These are phyloP conservation scores for Calliopsis andreniformis DNA, from an alignment of 1,140 invertebrate genomes.

Conservation along the genomic window DNA sequence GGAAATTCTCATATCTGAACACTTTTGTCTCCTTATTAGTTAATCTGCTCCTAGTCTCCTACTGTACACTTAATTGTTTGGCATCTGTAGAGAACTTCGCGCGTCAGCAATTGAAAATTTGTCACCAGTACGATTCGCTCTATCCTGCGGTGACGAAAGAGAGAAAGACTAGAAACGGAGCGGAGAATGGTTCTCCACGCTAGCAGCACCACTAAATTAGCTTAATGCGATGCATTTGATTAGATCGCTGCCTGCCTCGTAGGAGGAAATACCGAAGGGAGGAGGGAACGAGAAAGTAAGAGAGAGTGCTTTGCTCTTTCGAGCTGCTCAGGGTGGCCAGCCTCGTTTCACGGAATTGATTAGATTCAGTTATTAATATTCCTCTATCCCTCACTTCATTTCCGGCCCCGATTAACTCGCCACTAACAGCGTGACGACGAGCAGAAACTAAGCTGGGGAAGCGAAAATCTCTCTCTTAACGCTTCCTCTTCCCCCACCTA, in stretches of 20 bases:
- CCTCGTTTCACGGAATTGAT: constrained; percentile 79
- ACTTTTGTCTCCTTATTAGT: too few species aligned
- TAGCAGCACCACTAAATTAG: constrained; percentile 75
- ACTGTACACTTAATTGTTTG: too few species aligned
- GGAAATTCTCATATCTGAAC: too few species aligned
- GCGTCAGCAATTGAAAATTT: constrained; percentile 62
- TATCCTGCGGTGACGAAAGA: constrained; percentile 51
- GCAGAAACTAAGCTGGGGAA: constrained; percentile 65
- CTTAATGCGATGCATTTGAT: constrained; percentile 77
- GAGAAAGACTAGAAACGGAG: constrained; percentile 17
- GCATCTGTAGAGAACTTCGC: neutral
- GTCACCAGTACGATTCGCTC: constrained; percentile 50
- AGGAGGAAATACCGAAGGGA: constrained; percentile 45
- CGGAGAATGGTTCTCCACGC: constrained; percentile 68
- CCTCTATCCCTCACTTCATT: constrained; percentile 80
- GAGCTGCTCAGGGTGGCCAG: constrained; percentile 69
- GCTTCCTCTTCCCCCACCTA: constrained; percentile 10
- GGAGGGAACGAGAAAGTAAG: constrained; percentile 25
- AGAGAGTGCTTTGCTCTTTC: constrained; percentile 57
- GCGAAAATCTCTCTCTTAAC: constrained; percentile 43
- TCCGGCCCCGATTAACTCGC: constrained; percentile 79
- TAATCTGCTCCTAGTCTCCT: too few species aligned
- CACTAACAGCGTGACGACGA: constrained; percentile 80
- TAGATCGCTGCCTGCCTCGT: constrained; percentile 71
- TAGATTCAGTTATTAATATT: constrained; percentile 82